Evolutionary conservation across 2,797 vertebrate species (phyloP), one percentile per base, ranked within the genome.

Genomic region (Anguilla obscura): DNA sequence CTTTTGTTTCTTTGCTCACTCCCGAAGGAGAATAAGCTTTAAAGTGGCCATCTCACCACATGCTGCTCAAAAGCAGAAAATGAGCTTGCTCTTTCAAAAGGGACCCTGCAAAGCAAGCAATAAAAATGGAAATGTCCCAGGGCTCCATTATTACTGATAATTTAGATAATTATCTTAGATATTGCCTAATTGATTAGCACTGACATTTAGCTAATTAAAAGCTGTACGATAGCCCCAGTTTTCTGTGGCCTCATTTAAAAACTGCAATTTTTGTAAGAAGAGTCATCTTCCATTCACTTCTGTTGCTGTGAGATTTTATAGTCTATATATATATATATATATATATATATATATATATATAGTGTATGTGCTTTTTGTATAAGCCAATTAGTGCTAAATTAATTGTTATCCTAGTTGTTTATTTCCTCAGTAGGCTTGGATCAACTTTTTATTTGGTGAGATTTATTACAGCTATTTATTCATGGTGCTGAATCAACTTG

Each of bases 371-470:
- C 58, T 18, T 69, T 69, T 69, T 69, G 66, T 33, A 74, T 33
- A 14, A 74, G 30, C n/a, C n/a, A 30, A 36, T 76, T 36, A 36
- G 30, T 36, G 3, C 12, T 16, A 40, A 76, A 76, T 36, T 36
- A 76, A 12, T 33, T 40, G 3, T 18, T 76, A 14, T 76, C 33
- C 2, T 18, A 16, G 71, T 40, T 76, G 10, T 76, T 76, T 76
- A 76, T 40, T 76, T 33, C 30, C 36, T 18, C 71, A 76, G n/a
- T 14, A 6, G 71, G 71, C 71, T 76, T 76, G 71, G 33, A 76
- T 76, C 33, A 36, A 40, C 71, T 76, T 76, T 76, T 76, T 76
- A 76, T 76, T 76, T 76, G 71, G 71, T 36, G 71, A 76, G 71
- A 76, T 76, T 76, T 76, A 76, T 40, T 76, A 18, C 33, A 16